Conservation (phyloP, 1,140 invertebrate species). For the Pissodes strobi region DNA sequence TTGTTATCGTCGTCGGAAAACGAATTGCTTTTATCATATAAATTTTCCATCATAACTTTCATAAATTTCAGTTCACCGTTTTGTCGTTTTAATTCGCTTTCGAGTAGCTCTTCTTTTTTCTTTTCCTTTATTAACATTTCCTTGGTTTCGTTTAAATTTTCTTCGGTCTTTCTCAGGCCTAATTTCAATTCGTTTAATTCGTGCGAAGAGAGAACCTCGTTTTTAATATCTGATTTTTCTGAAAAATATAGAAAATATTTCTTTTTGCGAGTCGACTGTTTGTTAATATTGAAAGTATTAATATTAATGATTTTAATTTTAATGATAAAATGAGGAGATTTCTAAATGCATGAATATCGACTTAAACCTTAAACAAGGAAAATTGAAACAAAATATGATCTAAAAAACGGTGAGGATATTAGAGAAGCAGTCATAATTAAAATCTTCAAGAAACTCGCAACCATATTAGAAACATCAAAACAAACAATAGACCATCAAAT, state of each 20-base stretch:
- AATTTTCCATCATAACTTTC: slow-evolving; percentile 25
- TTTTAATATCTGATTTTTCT: too few species aligned
- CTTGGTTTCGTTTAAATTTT: slow-evolving; percentile 32
- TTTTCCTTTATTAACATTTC: slow-evolving; percentile 33
- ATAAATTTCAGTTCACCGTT: slow-evolving; percentile 33
- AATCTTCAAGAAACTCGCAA: too few species aligned
- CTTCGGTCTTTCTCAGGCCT: slow-evolving; percentile 16
- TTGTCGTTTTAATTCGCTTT: slow-evolving; percentile 38
- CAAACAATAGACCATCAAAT: too few species aligned
- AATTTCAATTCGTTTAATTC: slow-evolving; percentile 26
- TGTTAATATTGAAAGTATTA: background rate
- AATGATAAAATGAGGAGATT: background rate
- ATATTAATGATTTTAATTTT: background rate
- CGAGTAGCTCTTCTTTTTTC: slow-evolving; percentile 36
- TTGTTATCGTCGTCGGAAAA: background rate
- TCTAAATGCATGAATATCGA: background rate
- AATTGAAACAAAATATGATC: too few species aligned
- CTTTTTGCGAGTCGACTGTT: background rate
- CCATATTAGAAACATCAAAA: too few species aligned
- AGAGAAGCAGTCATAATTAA: too few species aligned
- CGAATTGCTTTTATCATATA: slow-evolving; percentile 7
- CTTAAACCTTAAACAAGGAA: background rate
- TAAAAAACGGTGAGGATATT: too few species aligned
- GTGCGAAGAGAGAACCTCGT: background rate
- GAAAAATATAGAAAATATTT: too few species aligned